Conservation (phyloP, 1,140 invertebrate genomes). For the Heliothis virescens region DNA sequence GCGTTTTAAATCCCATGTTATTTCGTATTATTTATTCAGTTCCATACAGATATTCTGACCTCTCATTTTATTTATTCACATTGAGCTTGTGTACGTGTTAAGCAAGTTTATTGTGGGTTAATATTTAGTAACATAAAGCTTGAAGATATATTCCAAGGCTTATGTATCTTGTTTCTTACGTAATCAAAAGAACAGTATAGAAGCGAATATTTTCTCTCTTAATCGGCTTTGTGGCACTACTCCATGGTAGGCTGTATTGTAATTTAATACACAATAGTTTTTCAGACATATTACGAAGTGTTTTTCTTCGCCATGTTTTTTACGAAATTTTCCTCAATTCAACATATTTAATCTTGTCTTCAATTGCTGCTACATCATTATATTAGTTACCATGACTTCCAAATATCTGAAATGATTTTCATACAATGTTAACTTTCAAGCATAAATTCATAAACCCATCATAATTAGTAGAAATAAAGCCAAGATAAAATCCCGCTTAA, state of each 20-base stretch:
- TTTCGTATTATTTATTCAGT: conserved; percentile 43
- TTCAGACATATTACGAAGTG: too few relatives aligned
- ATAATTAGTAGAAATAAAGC: not conserved
- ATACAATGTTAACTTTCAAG: too few relatives aligned
- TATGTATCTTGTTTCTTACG: conserved; percentile 2
- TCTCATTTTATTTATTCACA: conserved; percentile 37
- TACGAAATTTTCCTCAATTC: not conserved
- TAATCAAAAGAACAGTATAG: not conserved
- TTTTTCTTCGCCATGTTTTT: not conserved
- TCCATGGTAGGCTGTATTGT: too few relatives aligned
- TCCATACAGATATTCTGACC: conserved; percentile 26
- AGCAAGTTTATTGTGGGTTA: conserved; percentile 21
- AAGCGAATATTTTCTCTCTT: too few relatives aligned
- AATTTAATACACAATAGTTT: too few relatives aligned
- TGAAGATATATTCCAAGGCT: not conserved
- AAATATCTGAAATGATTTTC: too few relatives aligned
- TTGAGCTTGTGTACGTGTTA: conserved; percentile 33
- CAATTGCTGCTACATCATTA: not conserved
- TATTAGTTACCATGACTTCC: not conserved
- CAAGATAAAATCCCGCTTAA: conserved; percentile 1
- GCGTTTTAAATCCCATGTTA: conserved; percentile 38
- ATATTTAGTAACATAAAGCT: conserved; percentile 37
- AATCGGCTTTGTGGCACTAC: too few relatives aligned
- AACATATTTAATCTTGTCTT: not conserved
- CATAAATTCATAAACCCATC: not conserved